Evolutionary conservation across 2,797 vertebrate genomes (phyloP), one percentile per base, ranked within the genome.

Genomic region (Numenius phaeopus): DNA sequence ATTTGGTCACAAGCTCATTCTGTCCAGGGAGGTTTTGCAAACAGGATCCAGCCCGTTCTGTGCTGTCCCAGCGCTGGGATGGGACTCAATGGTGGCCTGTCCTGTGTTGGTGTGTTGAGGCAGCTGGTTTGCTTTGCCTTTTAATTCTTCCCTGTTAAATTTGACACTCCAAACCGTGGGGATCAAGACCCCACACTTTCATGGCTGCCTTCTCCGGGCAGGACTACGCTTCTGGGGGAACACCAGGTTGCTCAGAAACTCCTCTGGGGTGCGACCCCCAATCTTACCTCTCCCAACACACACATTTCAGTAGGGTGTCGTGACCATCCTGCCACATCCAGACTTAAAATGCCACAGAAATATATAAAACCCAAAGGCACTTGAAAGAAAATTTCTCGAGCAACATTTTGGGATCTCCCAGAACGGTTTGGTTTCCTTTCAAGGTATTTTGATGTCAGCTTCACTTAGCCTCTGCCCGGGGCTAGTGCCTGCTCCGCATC

Each of bases 231-330:
- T 37, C 3, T 22, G 1, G 2, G 30, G 16, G 44, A 39, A 46
- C 71, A 62, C 18, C 0, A 7, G 9, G 2, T 24, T 49, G 29
- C 22, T 72, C 44, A 92, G 55, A 88, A 80, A 70, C 7, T 12
- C 59, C 23, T 42, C 57, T 0, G 0, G 66, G 29, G 0, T 1
- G 2, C 81, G 42, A 12, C 2, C 37, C 10, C 18, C 37, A 23
- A 0, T 16, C 37, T 29, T 8, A 1, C 2, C 44, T 64, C 34
- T 12, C 70, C 26, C 80, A 42, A 27, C 26, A 27, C 11, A 11
- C 2, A 17, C 6, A 24, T 58, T 67, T 32, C 62, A 22, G 80
- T 8, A 57, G n/a, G 7, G 24, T 42, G 2, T 21, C 0, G 0
- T 46, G 22, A 42, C 46, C 1, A 0, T 57, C 58, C 50, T 62